Evolutionary conservation across 2,113 vertebrate species (phyloP), one percentile per base, ranked within the genome.

Genomic region (Rhea americana): DNA sequence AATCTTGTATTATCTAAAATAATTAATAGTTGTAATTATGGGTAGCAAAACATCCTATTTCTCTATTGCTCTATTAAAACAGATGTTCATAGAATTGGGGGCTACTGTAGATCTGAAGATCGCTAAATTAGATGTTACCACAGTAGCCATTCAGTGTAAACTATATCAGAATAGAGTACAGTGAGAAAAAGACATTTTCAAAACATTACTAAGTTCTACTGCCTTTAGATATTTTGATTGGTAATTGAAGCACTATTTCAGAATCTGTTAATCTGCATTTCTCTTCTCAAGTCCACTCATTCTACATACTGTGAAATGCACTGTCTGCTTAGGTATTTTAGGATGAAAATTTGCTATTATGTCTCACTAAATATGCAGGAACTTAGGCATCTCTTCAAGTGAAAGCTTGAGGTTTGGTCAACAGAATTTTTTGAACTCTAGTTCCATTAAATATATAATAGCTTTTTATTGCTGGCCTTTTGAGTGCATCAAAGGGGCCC

Each of bases 11-110:
- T 87, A 92, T 45, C 39, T 86, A 14, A 92, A 82, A 62, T 72
- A 83, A 93, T 84, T 95, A 92, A 86, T 59, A 90, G 70, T 56
- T 86, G 43, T 77, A 91, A 95, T 78, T 90, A 88, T 20, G 43
- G 39, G 15, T 3, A 5, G 73, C 50, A 95, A 95, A 47, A 61
- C 66, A 91, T 58, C 47, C 55, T 58, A 67, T 86, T 94, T 51
- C 53, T 72, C 72, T 43, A 67, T 3, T 65, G 35, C 25, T 75
- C 30, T 78, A 3, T 37, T 84, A 61, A 93, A 91, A 66, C 77
- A 88, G 28, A 50, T 26, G 21, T 70, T 90, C 26, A 66, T 9
- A 75, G 63, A 90, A 78, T 28, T 88, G 82, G 72, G 66, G 68
- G 55, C 30, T 65, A 71, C 43, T 22, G 37, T 32, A 59, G 65